phyloP scores from a whole-genome alignment of 53 echinoderm and acorn worm species.

The Antedon mediterranea region DNA sequence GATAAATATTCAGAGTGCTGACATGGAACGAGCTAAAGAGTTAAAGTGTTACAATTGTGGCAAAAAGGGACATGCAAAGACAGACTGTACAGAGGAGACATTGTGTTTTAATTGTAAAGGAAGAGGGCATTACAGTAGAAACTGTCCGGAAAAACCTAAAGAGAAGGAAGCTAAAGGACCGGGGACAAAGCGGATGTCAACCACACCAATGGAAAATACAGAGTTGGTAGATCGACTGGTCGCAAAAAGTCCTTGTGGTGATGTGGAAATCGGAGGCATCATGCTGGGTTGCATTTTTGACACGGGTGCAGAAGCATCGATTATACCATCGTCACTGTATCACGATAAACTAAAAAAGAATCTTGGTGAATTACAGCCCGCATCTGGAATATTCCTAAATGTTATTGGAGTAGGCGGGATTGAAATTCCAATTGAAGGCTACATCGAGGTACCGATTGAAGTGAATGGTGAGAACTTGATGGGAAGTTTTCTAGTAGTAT shows the following conservation, averaged over 20 bases:
- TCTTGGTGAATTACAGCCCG: neutral
- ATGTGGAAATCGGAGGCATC: neutral
- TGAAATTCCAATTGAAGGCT: conserved; percentile 6
- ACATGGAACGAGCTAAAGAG: no score
- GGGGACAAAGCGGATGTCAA: no score
- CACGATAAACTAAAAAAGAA: neutral
- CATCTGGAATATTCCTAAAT: neutral
- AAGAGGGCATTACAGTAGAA: neutral
- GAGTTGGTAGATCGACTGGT: conserved; percentile 8
- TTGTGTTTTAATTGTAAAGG: neutral
- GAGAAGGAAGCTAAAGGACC: no score
- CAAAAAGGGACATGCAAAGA: no score
- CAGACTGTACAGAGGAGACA: neutral
- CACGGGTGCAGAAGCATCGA: conserved; percentile 20
- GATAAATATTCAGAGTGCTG: no score
- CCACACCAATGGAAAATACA: no score
- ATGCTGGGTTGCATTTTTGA: conserved; percentile 7
- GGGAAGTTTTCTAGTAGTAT: conserved; percentile 24
- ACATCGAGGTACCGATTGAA: conserved; percentile 12
- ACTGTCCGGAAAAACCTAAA: no score
- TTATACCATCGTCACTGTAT: conserved; percentile 10
- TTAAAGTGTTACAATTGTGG: no score
- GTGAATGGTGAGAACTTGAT: neutral
- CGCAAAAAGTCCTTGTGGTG: conserved; percentile 3
- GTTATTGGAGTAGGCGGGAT: conserved; percentile 4